A percentile compares a stretch with the other conserved stretches of the same genome.
These are phyloP conservation scores for Xiphophorus maculatus DNA, from an alignment of 2,113 vertebrate species.

Conservation along the genomic window DNA sequence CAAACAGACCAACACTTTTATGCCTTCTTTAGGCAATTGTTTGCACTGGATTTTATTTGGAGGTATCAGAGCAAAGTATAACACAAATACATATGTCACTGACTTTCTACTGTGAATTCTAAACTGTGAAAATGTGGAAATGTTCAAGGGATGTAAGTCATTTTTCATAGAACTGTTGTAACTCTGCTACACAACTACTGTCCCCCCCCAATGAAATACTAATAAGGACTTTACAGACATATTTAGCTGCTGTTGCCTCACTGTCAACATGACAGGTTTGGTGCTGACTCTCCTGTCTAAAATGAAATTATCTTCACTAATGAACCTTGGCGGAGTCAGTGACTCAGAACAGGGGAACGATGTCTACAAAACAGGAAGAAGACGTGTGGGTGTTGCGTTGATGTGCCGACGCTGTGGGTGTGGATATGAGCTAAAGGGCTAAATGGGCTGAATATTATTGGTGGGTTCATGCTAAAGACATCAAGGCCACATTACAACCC, in stretches of 20 bases:
- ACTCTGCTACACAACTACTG: conserved; percentile 35
- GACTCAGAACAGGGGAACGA: conserved; percentile 69
- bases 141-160: background rate
- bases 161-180: background rate
- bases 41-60: too few species aligned
- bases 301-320: conserved; percentile 68
- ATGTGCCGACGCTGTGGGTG: conserved; percentile 61
- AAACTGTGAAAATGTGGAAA: background rate
- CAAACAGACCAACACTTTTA: too few species aligned
- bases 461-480: conserved; percentile 65
- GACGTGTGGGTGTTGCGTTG: conserved; percentile 59
- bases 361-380: conserved; percentile 67
- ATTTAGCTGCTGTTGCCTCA: conserved; percentile 62
- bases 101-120: background rate
- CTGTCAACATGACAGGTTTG: conserved; percentile 55
- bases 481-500: conserved; percentile 55
- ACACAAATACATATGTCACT: background rate
- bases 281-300: conserved; percentile 62
- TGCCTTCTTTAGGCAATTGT: too few species aligned
- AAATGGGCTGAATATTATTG: conserved; percentile 60
- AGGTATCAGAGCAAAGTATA: background rate
- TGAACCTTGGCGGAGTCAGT: conserved; percentile 73
- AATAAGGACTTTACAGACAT: conserved; percentile 57
- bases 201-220: conserved; percentile 37
- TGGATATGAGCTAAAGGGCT: conserved; percentile 40